phyloP scores from a whole-genome alignment of 1,140 invertebrate species.

The Drosophila bocki region DNA sequence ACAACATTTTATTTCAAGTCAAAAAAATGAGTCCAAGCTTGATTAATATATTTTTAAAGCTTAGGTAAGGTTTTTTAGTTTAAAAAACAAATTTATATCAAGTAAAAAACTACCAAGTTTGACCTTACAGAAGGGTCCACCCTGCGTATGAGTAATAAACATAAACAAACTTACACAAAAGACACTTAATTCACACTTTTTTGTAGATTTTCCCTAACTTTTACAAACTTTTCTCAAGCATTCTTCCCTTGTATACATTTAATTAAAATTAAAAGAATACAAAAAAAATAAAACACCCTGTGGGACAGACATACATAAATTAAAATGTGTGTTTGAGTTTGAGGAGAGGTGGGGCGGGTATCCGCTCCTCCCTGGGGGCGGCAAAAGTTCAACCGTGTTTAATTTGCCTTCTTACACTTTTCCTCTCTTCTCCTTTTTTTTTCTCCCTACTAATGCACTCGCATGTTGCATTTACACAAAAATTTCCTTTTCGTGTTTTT shows the following conservation, averaged over 20 bases:
- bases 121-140: background rate
- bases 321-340: slow-evolving; percentile 8
- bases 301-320: slow-evolving; percentile 50
- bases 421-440: slow-evolving; percentile 5
- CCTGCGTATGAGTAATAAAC: slow-evolving; percentile 1
- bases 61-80: background rate
- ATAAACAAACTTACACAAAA: background rate
- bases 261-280: slow-evolving; percentile 6
- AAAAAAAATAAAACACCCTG: slow-evolving; percentile 13
- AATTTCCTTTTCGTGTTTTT: slow-evolving; percentile 38
- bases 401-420: slow-evolving; percentile 53
- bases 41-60: too few relatives aligned
- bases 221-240: background rate
- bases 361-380: slow-evolving; percentile 5
- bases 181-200: background rate
- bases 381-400: slow-evolving; percentile 53
- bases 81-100: background rate
- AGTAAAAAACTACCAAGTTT: background rate
- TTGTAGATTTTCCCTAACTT: background rate
- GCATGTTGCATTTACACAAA: slow-evolving; percentile 58
- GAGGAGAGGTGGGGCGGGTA: background rate
- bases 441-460: slow-evolving; percentile 19
- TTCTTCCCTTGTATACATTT: background rate
- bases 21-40: background rate
- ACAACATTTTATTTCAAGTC: background rate